Evolutionary conservation across 2,797 vertebrate genomes (phyloP), one percentile per base, ranked within the genome.

Genomic region (Eupleurogrammus muticus): DNA sequence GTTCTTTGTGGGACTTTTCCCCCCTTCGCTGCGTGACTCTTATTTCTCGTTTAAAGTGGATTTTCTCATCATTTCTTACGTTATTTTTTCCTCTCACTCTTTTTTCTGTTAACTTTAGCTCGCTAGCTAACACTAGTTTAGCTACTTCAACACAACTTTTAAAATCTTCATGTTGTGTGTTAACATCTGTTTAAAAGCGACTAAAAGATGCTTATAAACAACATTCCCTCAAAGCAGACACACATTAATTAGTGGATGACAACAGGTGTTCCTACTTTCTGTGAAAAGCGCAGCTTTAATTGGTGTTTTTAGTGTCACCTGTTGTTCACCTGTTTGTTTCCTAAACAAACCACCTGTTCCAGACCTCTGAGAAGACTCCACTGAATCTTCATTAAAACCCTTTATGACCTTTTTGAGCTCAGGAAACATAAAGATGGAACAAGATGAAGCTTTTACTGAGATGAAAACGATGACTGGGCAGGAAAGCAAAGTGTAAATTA

Each of bases 381-480:
- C 28, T 8, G 20, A 21, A 44, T 9, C 12, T 46, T 32, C 35
- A 47, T 51, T 57, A 5, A 40, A 52, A 54, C 17, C 17, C 11
- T 46, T 51, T 9, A 4, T 66, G 17, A 8, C 14, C 11, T 42
- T 53, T 57, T 53, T 57, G 3, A 48, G 35, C 46, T 17, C n/a
- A 3, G 54, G 17, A 13, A 46, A 16, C 2, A 38, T 42, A 28
- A 20, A 21, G 34, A 58, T 64, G 32, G 52, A 36, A 40, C 9
- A 40, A 14, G 5, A 24, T 23, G 20, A 51, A 49, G 13, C 14
- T 55, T 55, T 6, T 14, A 54, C 9, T 47, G 60, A 60, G 49
- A 36, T 64, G 61, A 80, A 81, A 81, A 61, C 49, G 66, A 67
- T 80, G 74, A 79, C 63, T 16, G 51, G 24, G 51, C 58, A 49